Evolutionary conservation across 53 echinoderm and acorn worm genomes (phyloP).

Genomic region (Antedon mediterranea): DNA sequence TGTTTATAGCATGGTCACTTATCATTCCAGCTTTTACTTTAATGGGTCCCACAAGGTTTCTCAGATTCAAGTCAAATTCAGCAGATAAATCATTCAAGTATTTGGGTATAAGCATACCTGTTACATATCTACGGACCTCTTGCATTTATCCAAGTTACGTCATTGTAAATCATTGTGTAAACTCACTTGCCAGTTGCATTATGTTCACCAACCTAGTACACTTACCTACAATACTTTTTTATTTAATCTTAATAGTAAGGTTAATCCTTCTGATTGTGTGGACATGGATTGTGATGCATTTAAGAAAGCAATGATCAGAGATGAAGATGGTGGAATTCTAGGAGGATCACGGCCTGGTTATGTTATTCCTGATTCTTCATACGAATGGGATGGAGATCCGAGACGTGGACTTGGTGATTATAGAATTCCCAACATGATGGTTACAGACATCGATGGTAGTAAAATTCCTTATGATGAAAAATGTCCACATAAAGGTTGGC

Average conservation of each 20-base stretch:
- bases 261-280: slow-evolving; percentile 90
- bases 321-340: slow-evolving; percentile 64
- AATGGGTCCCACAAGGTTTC: too few species aligned
- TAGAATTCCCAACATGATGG: slow-evolving; percentile 63
- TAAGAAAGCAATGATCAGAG: slow-evolving; percentile 61
- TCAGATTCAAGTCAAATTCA: too few species aligned
- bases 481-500: slow-evolving; percentile 61
- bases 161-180: too few species aligned
- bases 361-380: slow-evolving; percentile 64
- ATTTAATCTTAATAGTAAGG: slow-evolving; percentile 30
- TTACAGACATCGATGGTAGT: slow-evolving; percentile 34
- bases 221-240: too few species aligned
- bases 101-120: too few species aligned
- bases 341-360: slow-evolving; percentile 29
- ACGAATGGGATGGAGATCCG: slow-evolving; percentile 74
- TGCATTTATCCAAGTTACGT: not conserved
- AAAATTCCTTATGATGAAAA: slow-evolving; percentile 24
- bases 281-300: slow-evolving; percentile 88
- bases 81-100: too few species aligned
- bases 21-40: too few species aligned
- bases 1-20: too few species aligned
- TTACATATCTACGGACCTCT: too few species aligned
- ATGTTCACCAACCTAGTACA: not conserved
- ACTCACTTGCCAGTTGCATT: not conserved
- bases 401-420: slow-evolving; percentile 74